Evolutionary conservation across 1,140 invertebrate genomes (phyloP).

Genomic region (Drosophila mojavensis): DNA sequence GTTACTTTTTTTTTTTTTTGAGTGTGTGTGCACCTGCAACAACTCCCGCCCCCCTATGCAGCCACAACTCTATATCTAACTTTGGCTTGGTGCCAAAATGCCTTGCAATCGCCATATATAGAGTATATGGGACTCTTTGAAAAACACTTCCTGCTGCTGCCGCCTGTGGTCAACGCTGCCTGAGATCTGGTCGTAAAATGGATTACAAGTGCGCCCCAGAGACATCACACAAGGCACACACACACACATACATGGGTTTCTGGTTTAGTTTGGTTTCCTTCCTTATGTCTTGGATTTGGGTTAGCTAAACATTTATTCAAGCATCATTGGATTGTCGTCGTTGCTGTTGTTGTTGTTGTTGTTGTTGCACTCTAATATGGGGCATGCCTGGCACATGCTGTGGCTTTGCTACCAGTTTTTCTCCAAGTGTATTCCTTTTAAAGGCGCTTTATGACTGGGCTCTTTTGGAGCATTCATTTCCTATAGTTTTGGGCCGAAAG

Average conservation of each 20-base stretch:
- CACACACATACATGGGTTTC: background rate
- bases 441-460: background rate
- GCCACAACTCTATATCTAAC: no score
- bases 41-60: background rate
- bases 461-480: background rate
- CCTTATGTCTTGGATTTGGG: conserved; percentile 71
- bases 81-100: conserved; percentile 47
- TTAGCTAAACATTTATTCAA: conserved; percentile 69
- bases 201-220: conserved; percentile 66
- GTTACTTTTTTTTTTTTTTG: conserved; percentile 1
- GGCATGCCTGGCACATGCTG: conserved; percentile 10
- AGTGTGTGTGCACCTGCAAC: conserved; percentile 39
- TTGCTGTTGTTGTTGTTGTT: conserved; percentile 1
- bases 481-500: background rate
- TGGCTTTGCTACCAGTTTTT: conserved; percentile 6
- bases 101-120: conserved; percentile 42
- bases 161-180: conserved; percentile 49
- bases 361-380: conserved; percentile 1
- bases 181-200: conserved; percentile 66
- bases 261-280: conserved; percentile 57
- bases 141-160: conserved; percentile 71
- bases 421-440: background rate
- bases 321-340: background rate
- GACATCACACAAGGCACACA: conserved; percentile 31
- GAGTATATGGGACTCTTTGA: conserved; percentile 20